Evolutionary conservation across 2,888 invertebrate genomes (phyloP), one percentile per base, ranked within the genome.

Genomic region (Drosophila kokeensis): DNA sequence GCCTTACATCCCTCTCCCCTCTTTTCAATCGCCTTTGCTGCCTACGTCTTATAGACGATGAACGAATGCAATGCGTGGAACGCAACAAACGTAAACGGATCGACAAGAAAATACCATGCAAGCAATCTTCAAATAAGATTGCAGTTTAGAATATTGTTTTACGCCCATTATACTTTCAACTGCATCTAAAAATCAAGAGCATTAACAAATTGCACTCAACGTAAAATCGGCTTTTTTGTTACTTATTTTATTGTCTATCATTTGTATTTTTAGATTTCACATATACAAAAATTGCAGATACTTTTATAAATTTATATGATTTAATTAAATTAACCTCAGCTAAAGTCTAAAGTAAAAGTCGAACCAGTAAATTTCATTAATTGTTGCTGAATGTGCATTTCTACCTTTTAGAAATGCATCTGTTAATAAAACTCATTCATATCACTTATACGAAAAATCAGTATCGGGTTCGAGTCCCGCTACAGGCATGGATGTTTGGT

Each of bases 11-110:
- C 21, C 4, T 7, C 13, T 13, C 15, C 7, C 15, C 36, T 18
- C 7, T 21, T 7, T 7, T 11, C 18, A 29, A 29, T 5, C 18
- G 1, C 10, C 2, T 18, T 50, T 57, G 57, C 73, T 32, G 62
- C 59, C 76, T 65, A 77, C 76, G 76, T 73, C 59, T 34, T 58
- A 42, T 69, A 63, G 55, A 21, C 59, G 42, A 38, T 65, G 40
- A 73, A 70, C 38, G 40, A 48, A 62, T 32, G 50, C 57, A 75
- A 62, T 57, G 38, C 32, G 57, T 63, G 49, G 55, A 49, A 36
- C 6, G 8, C 15, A 34, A 10, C n/a, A 2, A 4, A 5, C 2
- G 18, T 8, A 5, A 21, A 34, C 38, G 54, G 48, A 60, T 45
- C 42, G 38, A 53, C 7, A 53, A 27, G 7, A 3, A 53, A 24